Conservation (phyloP, 1,140 invertebrate genomes). For the Cotesia typhae region DNA sequence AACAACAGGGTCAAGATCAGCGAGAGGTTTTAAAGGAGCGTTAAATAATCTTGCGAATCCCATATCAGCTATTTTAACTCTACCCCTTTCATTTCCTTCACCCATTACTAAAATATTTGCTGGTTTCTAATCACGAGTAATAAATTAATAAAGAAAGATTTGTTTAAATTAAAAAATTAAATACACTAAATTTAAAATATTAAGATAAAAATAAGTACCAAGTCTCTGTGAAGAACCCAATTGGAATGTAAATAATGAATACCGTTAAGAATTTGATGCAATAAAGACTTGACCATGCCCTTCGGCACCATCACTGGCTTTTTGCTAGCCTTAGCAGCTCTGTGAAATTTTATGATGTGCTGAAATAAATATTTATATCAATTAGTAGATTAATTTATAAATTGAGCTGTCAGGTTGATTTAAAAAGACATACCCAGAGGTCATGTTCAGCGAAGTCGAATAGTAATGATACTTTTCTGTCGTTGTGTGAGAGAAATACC, state of each 20-base stretch:
- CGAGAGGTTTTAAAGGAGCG: constrained; percentile 96
- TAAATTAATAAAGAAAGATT: neutral
- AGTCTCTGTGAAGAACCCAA: constrained; percentile 98
- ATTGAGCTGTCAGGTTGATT: neutral
- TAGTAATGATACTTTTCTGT: constrained; percentile 96
- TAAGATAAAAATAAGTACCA: constrained; percentile 71
- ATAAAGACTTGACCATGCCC: constrained; percentile 96
- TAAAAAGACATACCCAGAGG: constrained; percentile 78
- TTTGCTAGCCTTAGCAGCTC: constrained; percentile 98
- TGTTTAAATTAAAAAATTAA: neutral
- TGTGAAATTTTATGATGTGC: constrained; percentile 99
- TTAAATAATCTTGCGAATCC: constrained; percentile 99
- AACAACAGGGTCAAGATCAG: constrained; percentile 98
- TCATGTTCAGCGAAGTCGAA: constrained; percentile 99
- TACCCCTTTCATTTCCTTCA: constrained; percentile 94
- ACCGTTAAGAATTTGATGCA: constrained; percentile 99
- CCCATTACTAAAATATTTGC: constrained; percentile 99
- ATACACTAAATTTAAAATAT: neutral
- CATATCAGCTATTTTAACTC: constrained; percentile 99
- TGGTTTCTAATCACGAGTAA: constrained; percentile 79
- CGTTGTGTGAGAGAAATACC: constrained; percentile 97
- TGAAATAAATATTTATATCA: constrained; percentile 54
- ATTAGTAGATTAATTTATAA: neutral
- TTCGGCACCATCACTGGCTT: constrained; percentile 96
- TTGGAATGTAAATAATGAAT: constrained; percentile 99